Conservation (phyloP, 2,113 vertebrate genomes). For the Etia nguti region DNA sequence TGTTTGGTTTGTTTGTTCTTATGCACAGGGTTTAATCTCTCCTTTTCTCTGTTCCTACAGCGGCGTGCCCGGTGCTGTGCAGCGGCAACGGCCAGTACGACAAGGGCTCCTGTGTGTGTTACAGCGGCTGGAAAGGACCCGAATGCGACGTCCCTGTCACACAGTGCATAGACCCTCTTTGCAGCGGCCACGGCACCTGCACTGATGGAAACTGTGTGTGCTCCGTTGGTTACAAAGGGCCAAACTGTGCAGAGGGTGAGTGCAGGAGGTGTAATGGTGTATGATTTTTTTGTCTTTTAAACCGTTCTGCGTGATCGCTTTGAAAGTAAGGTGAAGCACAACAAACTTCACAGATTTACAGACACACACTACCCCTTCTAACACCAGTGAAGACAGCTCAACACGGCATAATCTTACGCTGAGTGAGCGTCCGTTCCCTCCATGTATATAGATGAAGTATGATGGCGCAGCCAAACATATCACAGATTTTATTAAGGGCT, state of each 20-base stretch:
- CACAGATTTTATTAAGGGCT: constrained; percentile 67
- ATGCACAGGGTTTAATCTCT: not conserved
- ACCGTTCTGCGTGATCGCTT: not conserved
- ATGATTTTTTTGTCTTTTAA: not conserved
- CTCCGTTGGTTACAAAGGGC: constrained; percentile 90
- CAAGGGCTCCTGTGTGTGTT: constrained; percentile 94
- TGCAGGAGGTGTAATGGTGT: not conserved
- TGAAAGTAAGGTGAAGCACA: not conserved
- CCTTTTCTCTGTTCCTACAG: constrained; percentile 29
- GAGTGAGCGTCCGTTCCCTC: constrained; percentile 14
- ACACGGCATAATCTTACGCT: constrained; percentile 19
- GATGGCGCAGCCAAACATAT: constrained; percentile 43
- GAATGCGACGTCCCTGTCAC: constrained; percentile 91
- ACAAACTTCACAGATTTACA: not conserved
- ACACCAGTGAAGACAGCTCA: constrained; percentile 16
- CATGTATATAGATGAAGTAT: constrained; percentile 35
- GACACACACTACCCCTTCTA: not conserved
- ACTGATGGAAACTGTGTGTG: constrained; percentile 92
- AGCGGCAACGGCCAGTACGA: constrained; percentile 97
- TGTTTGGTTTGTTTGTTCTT: not conserved
- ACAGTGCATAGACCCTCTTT: constrained; percentile 94
- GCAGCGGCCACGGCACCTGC: constrained; percentile 92
- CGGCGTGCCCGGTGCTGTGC: constrained; percentile 94
- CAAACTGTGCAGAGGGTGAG: constrained; percentile 92
- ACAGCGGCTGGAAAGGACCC: constrained; percentile 96